Conservation (phyloP, 2,113 vertebrate species). For the Himantopus leucocephalus region DNA sequence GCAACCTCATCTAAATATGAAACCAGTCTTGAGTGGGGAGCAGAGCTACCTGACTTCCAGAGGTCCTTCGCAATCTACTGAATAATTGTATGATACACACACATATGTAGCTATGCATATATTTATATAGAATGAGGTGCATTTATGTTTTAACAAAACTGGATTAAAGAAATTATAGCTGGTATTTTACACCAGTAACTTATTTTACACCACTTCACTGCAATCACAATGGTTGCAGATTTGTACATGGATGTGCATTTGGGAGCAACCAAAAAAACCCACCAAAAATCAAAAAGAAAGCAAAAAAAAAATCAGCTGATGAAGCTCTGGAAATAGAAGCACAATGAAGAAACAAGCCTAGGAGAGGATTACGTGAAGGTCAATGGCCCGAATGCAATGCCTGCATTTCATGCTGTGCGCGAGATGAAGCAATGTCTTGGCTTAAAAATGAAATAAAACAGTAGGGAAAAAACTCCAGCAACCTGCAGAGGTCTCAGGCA, state of each 20-base stretch:
- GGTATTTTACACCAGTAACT: neutral
- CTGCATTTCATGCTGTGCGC: conserved; percentile 73
- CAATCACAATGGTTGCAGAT: neutral
- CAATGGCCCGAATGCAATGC: conserved; percentile 42
- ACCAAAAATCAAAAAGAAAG: neutral
- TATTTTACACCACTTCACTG: conserved; percentile 11
- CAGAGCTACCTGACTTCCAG: neutral
- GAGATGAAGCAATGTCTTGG: conserved; percentile 66
- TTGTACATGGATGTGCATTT: neutral
- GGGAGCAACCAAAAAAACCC: neutral
- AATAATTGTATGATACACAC: neutral
- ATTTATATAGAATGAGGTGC: neutral
- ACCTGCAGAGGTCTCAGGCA: conserved; percentile 91
- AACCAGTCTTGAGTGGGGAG: neutral
- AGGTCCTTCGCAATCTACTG: neutral
- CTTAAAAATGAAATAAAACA: conserved; percentile 63
- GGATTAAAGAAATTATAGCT: neutral
- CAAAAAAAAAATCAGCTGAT: neutral
- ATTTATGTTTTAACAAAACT: neutral
- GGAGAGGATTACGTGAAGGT: conserved; percentile 52
- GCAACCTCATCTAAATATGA: neutral
- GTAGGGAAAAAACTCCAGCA: conserved; percentile 82
- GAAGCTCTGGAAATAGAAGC: conserved; percentile 49
- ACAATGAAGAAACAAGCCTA: conserved; percentile 55
- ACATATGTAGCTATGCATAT: neutral